These are phyloP conservation scores for Leucozona laternaria DNA, from an alignment of 2,888 invertebrate genomes.

Conservation along the genomic window DNA sequence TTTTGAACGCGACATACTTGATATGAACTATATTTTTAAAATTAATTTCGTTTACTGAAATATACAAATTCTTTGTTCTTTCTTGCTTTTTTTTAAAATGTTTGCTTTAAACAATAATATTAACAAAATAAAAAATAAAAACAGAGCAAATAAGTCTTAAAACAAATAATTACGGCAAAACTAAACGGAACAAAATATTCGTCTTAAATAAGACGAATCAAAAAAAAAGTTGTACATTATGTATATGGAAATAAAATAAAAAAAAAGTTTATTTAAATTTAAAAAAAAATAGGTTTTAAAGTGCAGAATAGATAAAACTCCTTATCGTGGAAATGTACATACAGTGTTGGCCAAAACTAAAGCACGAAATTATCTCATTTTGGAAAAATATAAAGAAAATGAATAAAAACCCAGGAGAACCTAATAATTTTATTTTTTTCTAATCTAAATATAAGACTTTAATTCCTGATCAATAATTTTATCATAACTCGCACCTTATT, in stretches of 20 bases:
- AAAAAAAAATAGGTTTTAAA: slow-evolving; percentile 46
- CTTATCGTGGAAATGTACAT: slow-evolving; percentile 3
- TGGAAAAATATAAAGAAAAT: no score
- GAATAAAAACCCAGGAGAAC: no score
- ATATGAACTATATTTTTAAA: neutral
- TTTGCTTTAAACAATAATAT: neutral
- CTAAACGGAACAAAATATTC: neutral
- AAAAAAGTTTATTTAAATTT: slow-evolving; percentile 30
- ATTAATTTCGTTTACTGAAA: neutral
- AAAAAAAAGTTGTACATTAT: slow-evolving; percentile 35
- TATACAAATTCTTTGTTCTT: neutral
- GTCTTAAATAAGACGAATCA: neutral
- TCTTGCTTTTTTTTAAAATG: neutral
- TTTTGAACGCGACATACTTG: neutral
- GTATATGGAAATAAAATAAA: slow-evolving; percentile 13
- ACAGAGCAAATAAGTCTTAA: neutral
- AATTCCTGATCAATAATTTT: no score
- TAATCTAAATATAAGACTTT: no score
- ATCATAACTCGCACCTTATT: no score
- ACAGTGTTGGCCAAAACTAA: no score
- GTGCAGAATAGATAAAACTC: slow-evolving; percentile 20
- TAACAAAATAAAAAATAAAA: neutral
- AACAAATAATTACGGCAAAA: slow-evolving; percentile 18
- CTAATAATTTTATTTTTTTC: no score
- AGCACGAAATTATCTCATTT: no score